Base-by-base conservation (phyloP, 2,113 vertebrate species). In the Nestor notabilis region DNA sequence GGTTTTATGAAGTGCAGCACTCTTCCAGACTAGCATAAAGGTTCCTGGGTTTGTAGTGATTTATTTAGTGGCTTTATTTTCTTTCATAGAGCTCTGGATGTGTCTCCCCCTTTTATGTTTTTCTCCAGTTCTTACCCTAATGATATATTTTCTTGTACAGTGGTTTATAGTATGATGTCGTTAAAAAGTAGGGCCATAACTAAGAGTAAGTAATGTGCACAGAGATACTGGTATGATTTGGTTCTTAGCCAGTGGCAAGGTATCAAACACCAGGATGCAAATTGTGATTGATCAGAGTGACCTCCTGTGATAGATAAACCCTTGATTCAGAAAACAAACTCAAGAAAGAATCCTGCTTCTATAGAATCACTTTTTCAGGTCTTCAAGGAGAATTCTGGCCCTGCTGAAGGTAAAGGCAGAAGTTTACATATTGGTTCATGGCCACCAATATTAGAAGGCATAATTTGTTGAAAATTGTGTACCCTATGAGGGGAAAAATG, bases 381-480 rank as follows among this genome's bases (percentile, higher is more conserved):
- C 35, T 70, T 31, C 8, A 43, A 75, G 76, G 70, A 17, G 18
- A 39, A 58, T 58, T 35, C 13, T 49, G 35, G 13, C 31, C 53
- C 23, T 87, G 46, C 37, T 74, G 61, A 41, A 63, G 24, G 47
- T 65, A 25, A 35, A 25, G 21, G 19, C 21, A 5, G 41, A 47
- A 10, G 31, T 2, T 23, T 13, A 9, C 18, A 6, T 0, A 0
- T 20, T 2, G 19, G 37, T 50, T 68, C 19, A 9, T 41, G 44
- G 33, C 13, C 14, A 4, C 44, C 37, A 11, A 17, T 49, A 25
- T 18, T 58, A 49, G 7, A 68, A 46, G 41, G 66, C 24, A 2
- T 31, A 3, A n/a, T 35, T 37, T 44, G 31, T 29, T 37, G 49
- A 66, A 65, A 37, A 83, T 39, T 1, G 5, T 10, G 11, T 17